Base-by-base conservation (phyloP, 2,888 invertebrate species). In the Anarsia innoxiella region DNA sequence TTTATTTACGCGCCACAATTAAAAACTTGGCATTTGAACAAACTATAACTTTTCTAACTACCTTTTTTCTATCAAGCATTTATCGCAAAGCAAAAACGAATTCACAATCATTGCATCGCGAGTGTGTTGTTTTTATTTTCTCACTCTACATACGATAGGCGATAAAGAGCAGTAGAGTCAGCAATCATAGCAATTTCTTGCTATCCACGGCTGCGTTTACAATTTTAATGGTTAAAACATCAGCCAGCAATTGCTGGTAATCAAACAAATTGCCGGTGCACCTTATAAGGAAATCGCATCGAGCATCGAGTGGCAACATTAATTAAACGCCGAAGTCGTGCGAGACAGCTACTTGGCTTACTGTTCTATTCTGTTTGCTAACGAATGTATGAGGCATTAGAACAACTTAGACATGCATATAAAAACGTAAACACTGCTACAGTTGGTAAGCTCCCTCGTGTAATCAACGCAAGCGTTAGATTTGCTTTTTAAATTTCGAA, bases 181-280 rank as follows among this genome's bases (percentile, higher is more conserved):
- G 69, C 71, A 75, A 65, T 74, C 68, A 62, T 69, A 65, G 68
- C 60, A 61, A 68, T 76, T 75, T 77, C 66, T 74, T 69, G 59
- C 59, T 54, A 56, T 63, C 52, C 56, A 56, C 60, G 49, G 53
- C 61, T 53, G 63, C 64, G 63, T 64, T 73, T 71, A 67, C 60
- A 59, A 68, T 67, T 70, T 68, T 66, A 73, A 76, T 75, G 73
- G 66, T 69, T 74, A 62, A 71, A 75, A 70, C 76, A 75, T 78
- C 67, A 62, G 62, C 63, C 64, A 56, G 70, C 69, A 68, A 75
- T 76, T 75, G 74, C 64, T 55, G 57, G 73, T 64, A 76, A 74
- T 79, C 71, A 74, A 72, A 78, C 68, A 75, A 80, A 82, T 80
- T 78, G 70, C 71, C 56, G 65, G 64, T 68, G 61, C 62, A 50